These are phyloP conservation scores for Eristalinus sepulchralis DNA, from an alignment of 2,888 invertebrate species.

Conservation along the genomic window DNA sequence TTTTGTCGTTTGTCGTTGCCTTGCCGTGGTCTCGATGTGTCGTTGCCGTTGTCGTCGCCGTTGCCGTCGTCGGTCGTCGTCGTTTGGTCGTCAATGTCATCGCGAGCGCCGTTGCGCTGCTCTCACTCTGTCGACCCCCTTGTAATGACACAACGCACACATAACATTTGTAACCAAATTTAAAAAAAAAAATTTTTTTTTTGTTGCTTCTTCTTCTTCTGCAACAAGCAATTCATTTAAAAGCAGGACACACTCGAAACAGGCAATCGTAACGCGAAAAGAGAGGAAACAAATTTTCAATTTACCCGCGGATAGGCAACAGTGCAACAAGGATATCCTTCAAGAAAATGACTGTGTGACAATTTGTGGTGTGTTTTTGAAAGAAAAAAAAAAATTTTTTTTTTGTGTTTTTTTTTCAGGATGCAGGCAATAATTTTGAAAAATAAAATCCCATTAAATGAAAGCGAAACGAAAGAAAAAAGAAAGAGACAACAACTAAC, in stretches of 20 bases:
- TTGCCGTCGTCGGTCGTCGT: no score
- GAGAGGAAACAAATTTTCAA: no score
- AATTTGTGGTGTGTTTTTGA: not conserved
- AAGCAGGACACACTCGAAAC: no score
- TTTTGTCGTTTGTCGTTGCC: not conserved
- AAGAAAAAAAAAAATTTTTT: no score
- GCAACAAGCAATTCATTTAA: no score
- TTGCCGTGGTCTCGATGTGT: conserved; percentile 49
- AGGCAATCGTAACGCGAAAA: no score
- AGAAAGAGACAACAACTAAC: conserved; percentile 27
- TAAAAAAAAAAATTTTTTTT: no score
- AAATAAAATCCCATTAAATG: conserved; percentile 38
- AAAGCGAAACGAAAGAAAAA: conserved; percentile 47
- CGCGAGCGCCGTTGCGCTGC: conserved; percentile 56
- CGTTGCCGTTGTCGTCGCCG: no score
- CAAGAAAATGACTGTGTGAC: not conserved
- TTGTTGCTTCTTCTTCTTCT: conserved; percentile 5
- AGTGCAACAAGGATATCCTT: not conserved
- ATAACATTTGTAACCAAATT: conserved; percentile 1
- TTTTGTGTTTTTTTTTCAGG: conserved; percentile 39
- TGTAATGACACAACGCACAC: conserved; percentile 22
- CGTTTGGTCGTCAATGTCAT: conserved; percentile 58
- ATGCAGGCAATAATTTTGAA: conserved; percentile 33
- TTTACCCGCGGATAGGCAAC: no score
- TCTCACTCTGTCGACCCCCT: conserved; percentile 17